Evolutionary conservation across 1,140 invertebrate genomes (phyloP).

Genomic region (Aphaenogaster rudis): DNA sequence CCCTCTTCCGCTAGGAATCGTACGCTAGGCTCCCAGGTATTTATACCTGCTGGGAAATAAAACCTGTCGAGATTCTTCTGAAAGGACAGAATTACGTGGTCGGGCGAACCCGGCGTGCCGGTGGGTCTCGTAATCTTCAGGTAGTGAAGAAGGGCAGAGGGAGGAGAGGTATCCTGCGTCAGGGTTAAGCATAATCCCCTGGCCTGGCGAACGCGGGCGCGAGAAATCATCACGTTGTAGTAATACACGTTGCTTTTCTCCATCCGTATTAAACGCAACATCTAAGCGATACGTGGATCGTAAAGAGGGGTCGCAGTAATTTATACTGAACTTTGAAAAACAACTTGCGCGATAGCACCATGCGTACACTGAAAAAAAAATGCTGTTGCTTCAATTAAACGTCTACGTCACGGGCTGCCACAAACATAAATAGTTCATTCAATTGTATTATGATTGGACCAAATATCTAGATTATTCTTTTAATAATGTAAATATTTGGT

Average conservation of each 20-base stretch:
- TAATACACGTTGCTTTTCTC: conserved; percentile 12
- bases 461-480: too few species aligned
- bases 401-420: too few species aligned
- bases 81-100: conserved; percentile 55
- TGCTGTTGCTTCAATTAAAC: too few species aligned
- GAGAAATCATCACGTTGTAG: not conserved
- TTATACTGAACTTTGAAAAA: not conserved
- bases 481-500: too few species aligned
- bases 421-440: too few species aligned
- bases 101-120: not conserved
- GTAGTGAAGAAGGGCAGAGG: not conserved
- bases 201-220: not conserved
- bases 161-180: not conserved
- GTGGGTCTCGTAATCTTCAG: conserved; percentile 45
- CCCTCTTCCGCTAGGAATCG: not conserved
- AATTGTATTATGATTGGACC: too few species aligned
- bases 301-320: not conserved
- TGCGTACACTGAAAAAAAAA: too few species aligned
- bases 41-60: conserved; percentile 50
- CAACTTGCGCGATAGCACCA: not conserved
- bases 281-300: not conserved
- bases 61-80: conserved; percentile 53
- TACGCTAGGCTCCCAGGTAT: conserved; percentile 24
- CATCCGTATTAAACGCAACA: conserved; percentile 1
- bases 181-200: conserved; percentile 47